Conservation (phyloP, 1,140 invertebrate genomes). For the Hermatobates lingyangjiaoensis region DNA sequence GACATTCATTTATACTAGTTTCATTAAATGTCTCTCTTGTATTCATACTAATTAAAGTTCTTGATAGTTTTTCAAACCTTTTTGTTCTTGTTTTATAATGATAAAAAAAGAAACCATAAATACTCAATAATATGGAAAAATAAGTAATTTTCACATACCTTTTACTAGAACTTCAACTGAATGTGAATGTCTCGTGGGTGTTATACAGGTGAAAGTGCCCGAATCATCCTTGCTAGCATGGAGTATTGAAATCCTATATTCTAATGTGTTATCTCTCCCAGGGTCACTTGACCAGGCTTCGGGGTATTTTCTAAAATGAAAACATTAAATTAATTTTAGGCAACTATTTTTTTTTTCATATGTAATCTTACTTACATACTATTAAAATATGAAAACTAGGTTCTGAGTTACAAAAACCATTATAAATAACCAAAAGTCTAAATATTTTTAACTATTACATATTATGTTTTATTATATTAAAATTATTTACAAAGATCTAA, state of each 20-base stretch:
- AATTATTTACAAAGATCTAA: neutral
- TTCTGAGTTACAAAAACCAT: neutral
- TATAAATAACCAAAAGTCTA: neutral
- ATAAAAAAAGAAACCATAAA: neutral
- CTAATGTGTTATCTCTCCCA: conserved; percentile 51
- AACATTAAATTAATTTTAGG: neutral
- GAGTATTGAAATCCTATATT: conserved; percentile 62
- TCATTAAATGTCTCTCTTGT: neutral
- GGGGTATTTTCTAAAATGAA: conserved; percentile 39
- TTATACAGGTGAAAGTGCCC: conserved; percentile 59
- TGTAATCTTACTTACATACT: neutral
- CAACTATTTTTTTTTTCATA: neutral
- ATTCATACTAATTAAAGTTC: neutral
- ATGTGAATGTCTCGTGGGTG: conserved; percentile 58
- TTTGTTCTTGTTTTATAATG: neutral
- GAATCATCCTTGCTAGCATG: conserved; percentile 59
- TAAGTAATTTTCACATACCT: conserved; percentile 27
- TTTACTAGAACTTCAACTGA: conserved; percentile 57
- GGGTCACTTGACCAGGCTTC: conserved; percentile 69
- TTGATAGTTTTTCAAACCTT: neutral
- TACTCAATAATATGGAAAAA: neutral
- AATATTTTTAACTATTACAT: neutral
- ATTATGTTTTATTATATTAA: neutral
- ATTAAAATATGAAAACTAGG: neutral
- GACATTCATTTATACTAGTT: neutral